Base-by-base conservation (phyloP, 2,113 vertebrate species). In the Grammomys dolichurus region DNA sequence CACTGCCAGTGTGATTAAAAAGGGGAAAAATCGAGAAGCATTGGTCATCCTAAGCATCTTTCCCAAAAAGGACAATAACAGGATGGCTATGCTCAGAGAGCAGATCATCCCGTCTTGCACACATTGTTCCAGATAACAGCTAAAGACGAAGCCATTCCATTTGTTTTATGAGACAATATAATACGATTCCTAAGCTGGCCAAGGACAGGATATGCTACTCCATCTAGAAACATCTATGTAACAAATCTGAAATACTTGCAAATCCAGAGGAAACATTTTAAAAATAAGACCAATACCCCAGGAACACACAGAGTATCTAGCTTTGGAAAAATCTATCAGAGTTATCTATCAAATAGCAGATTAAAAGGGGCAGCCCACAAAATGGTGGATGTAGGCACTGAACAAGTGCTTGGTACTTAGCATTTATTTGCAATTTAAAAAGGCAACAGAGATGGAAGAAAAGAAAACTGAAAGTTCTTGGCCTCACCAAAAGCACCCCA, bases 151-250 rank as follows among this genome's bases (percentile, higher is more conserved):
- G 56, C 56, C 82, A 76, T 89, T 69, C 14, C 22, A 4, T 10
- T 82, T 58, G 54, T 87, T 96, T 96, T 96, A 95, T 22, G 89
- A 88, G 86, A 69, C 81, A 88, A 77, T 90, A 84, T 96, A 95
- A 96, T 90, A 69, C 73, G n/a, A 90, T 85, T 87, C 75, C 56
- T 28, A 92, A 90, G 43, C 19, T 48, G 16, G 17, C 58, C 54
- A 91, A 94, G 80, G 56, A 84, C 43, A 43, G 10, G 31, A 63
- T 95, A 56, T 80, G 43, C 72, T 65, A 89, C 60, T 11, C 90
- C 19, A 89, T 56, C 94, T 69, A 63, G 70, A 93, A 90, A 91
- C 72, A 93, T 69, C 20, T 16, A 33, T 67, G 26, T 43, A 20
- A 88, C 72, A 81, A 90, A 85, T 60, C 84, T 69, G 80, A 96